Conservation (phyloP, 2,797 vertebrate genomes). For the Enteromius unitaeniatus region DNA sequence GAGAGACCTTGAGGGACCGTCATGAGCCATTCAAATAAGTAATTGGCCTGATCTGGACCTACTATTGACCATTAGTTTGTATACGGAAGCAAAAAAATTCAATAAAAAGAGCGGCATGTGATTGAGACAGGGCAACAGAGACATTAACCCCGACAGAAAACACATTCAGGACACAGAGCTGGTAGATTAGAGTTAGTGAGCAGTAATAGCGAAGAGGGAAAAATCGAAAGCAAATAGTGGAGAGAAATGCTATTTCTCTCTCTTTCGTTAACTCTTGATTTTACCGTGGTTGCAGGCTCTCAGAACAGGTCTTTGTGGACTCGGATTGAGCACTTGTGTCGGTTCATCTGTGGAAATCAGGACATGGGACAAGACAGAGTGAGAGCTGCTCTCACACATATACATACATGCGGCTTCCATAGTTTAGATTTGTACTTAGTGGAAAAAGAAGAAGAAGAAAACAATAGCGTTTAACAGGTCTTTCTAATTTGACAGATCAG, state of each 20-base stretch:
- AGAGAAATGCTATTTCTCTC: slow-evolving; percentile 25
- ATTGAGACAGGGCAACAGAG: not conserved
- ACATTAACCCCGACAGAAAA: slow-evolving; percentile 26
- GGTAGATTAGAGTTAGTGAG: slow-evolving; percentile 39
- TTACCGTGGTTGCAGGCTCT: slow-evolving; percentile 64
- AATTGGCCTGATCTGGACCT: not conserved
- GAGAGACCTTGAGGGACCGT: not conserved
- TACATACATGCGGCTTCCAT: not conserved
- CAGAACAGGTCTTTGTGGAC: slow-evolving; percentile 58
- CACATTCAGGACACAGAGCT: slow-evolving; percentile 9
- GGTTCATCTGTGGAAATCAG: slow-evolving; percentile 57
- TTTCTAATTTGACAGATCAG: slow-evolving; percentile 22
- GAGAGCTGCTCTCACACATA: slow-evolving; percentile 5
- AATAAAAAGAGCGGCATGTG: not conserved
- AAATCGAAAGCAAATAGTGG: slow-evolving; percentile 38
- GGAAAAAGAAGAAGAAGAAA: not conserved
- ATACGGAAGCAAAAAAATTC: not conserved
- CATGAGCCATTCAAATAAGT: slow-evolving; percentile 27
- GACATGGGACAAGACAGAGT: slow-evolving; percentile 46
- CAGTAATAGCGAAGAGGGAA: not conserved
- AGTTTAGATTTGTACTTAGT: not conserved
- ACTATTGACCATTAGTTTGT: not conserved
- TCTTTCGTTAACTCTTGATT: slow-evolving; percentile 21
- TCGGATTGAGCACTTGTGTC: slow-evolving; percentile 42
- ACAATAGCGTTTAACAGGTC: not conserved